phyloP scores from a whole-genome alignment of 1,140 invertebrate species.

The Melitaea cinxia region DNA sequence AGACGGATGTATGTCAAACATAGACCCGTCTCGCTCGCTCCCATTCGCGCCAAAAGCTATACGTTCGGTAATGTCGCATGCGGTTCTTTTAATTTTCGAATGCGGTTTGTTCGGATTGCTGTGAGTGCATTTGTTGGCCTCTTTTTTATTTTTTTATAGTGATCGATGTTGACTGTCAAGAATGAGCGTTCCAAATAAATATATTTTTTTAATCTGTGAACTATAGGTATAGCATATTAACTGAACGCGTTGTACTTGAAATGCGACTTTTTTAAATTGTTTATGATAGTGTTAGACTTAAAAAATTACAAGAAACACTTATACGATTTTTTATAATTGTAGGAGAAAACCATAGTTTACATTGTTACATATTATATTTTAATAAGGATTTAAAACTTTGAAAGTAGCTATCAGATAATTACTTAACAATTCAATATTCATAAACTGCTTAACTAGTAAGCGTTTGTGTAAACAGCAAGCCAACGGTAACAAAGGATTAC shows the following conservation, averaged over 20 bases:
- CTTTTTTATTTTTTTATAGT: constrained; percentile 53
- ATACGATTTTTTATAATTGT: background rate
- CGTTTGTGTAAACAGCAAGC: constrained; percentile 77
- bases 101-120: constrained; percentile 70
- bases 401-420: constrained; percentile 45
- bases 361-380: background rate
- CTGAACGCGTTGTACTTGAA: constrained; percentile 6
- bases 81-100: constrained; percentile 78
- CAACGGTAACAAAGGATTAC: constrained; percentile 72
- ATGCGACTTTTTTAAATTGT: constrained; percentile 12
- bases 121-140: constrained; percentile 63
- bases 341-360: background rate
- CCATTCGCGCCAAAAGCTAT: constrained; percentile 50
- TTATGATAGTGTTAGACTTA: background rate
- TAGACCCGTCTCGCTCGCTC: constrained; percentile 58
- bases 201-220: constrained; percentile 30
- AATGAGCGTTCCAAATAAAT: constrained; percentile 38
- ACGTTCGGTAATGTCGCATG: constrained; percentile 61
- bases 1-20: constrained; percentile 58
- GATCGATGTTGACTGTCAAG: constrained; percentile 44
- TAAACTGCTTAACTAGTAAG: constrained; percentile 77
- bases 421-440: constrained; percentile 54
- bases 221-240: constrained; percentile 22
- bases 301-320: background rate
- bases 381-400: background rate